Evolutionary conservation across 1,140 invertebrate species (phyloP).

Genomic region (Pectinophora gossypiella): DNA sequence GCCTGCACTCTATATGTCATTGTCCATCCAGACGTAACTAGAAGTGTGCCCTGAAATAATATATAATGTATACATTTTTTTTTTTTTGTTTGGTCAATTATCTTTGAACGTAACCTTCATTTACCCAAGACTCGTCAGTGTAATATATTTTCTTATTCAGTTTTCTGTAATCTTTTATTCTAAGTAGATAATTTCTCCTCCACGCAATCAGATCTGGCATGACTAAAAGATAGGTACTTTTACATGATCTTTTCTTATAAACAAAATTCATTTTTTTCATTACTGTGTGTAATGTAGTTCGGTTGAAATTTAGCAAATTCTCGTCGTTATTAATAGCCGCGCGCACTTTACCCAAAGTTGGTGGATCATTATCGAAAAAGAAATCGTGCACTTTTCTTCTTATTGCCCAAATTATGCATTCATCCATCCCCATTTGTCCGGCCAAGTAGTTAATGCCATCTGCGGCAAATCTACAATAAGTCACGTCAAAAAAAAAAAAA

Average conservation of each 20-base stretch:
- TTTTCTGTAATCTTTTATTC: background rate
- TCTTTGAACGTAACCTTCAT: background rate
- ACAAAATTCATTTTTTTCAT: conserved; percentile 5
- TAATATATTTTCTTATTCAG: background rate
- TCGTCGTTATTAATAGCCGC: background rate
- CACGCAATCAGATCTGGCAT: background rate
- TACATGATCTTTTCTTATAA: background rate
- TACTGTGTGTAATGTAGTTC: background rate
- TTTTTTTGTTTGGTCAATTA: background rate
- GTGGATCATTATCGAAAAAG: background rate
- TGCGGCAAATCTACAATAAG: too few species aligned
- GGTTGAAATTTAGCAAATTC: background rate
- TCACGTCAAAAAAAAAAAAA: too few species aligned
- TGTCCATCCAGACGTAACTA: background rate
- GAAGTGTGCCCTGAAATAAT: background rate
- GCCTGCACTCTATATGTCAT: background rate
- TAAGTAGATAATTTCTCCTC: background rate
- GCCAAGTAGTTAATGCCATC: too few species aligned
- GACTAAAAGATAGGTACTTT: background rate
- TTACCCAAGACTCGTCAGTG: background rate
- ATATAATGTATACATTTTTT: background rate
- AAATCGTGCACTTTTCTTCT: conserved; percentile 1
- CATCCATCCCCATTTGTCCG: too few species aligned
- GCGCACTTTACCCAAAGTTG: background rate
- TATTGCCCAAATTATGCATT: background rate